A percentile compares a stretch with the other conserved stretches of the same genome.
Conservation (phyloP, 2,888 invertebrate species). For the Keiferia lycopersicella region DNA sequence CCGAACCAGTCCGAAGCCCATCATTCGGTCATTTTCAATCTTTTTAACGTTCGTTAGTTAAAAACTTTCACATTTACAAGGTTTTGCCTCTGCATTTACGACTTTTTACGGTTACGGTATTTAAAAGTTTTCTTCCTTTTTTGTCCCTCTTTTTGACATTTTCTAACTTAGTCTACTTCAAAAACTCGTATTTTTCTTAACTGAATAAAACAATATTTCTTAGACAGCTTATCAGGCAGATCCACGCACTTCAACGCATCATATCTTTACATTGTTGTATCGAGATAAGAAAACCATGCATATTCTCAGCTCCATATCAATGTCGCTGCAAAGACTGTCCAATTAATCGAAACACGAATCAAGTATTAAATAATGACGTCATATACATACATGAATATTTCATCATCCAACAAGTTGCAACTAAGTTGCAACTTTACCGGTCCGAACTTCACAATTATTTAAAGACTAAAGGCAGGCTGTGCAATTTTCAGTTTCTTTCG, state of each 20-base stretch:
- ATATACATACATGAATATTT: background rate
- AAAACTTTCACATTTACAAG: background rate
- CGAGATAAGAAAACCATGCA: background rate
- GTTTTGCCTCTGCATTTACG: too few relatives aligned
- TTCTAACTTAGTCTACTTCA: too few relatives aligned
- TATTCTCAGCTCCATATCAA: background rate
- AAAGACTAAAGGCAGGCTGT: background rate
- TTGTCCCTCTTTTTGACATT: too few relatives aligned
- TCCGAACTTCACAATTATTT: background rate
- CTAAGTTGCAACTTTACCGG: constrained; percentile 1
- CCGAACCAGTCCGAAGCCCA: constrained; percentile 58
- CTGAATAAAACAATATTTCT: too few relatives aligned
- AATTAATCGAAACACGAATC: constrained; percentile 10
- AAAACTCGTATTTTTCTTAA: too few relatives aligned
- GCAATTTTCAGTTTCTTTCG: background rate
- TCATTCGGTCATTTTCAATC: constrained; percentile 57
- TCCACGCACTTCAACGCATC: too few relatives aligned
- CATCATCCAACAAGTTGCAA: background rate
- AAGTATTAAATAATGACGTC: background rate
- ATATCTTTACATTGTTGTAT: background rate
- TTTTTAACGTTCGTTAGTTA: constrained; percentile 37
- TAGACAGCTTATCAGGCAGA: too few relatives aligned
- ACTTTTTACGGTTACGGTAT: too few relatives aligned
- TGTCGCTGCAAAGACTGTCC: background rate
- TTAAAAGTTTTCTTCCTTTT: too few relatives aligned